A percentile compares a stretch with the other conserved stretches of the same genome.
phyloP scores from a whole-genome alignment of 1,140 invertebrate genomes.

The Thaumetopoea pityocampa region DNA sequence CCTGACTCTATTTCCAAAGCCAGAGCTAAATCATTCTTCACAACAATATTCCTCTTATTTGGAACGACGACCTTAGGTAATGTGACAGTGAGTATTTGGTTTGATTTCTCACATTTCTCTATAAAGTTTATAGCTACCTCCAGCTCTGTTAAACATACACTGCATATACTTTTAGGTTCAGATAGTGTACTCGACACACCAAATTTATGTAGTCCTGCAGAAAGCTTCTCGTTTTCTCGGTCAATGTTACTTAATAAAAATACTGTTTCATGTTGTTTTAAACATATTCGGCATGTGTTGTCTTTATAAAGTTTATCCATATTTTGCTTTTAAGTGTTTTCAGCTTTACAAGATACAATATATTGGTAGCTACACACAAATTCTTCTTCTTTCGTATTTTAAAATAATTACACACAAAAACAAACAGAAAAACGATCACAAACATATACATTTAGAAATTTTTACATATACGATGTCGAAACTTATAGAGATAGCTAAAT shows the following conservation, averaged over 20 bases:
- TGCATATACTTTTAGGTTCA: constrained; percentile 30
- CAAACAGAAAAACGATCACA: too few relatives aligned
- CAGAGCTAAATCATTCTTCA: too few relatives aligned
- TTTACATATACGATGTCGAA: too few relatives aligned
- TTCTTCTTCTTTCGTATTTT: too few relatives aligned
- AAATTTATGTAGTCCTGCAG: constrained; percentile 29
- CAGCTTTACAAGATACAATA: too few relatives aligned
- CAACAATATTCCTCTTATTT: too few relatives aligned
- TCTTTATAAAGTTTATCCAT: constrained; percentile 13
- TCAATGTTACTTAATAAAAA: constrained; percentile 27
- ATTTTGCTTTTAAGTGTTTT: constrained; percentile 2
- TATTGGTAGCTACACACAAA: too few relatives aligned
- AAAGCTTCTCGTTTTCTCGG: constrained; percentile 20
- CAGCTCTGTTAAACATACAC: constrained; percentile 31
- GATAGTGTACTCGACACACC: constrained; percentile 21
- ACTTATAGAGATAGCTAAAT: too few relatives aligned
- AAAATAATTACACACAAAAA: too few relatives aligned
- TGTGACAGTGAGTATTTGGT: constrained; percentile 18
- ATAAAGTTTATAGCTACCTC: constrained; percentile 33
- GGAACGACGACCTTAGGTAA: not conserved
- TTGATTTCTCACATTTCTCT: constrained; percentile 36
- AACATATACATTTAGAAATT: too few relatives aligned
- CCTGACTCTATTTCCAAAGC: too few relatives aligned
- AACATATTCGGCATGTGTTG: constrained; percentile 35
- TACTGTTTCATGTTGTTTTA: constrained; percentile 22